phyloP scores from a whole-genome alignment of 2,888 invertebrate species.

The Phanerotoma sp. region DNA sequence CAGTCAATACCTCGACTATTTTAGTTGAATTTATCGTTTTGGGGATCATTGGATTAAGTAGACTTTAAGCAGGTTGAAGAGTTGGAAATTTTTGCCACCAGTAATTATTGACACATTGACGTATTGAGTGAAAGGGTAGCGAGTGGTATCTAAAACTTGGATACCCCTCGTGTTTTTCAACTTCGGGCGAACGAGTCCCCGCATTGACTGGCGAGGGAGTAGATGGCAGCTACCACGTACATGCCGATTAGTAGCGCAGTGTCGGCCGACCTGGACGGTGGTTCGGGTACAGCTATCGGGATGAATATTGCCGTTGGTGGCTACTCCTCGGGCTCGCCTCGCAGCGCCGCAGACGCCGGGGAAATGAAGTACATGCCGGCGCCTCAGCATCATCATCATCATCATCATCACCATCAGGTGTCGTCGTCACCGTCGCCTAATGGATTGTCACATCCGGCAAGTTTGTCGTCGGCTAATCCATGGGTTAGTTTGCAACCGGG shows the following conservation, averaged over 20 bases:
- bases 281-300: slow-evolving; percentile 67
- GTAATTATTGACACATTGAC: too few relatives aligned
- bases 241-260: slow-evolving; percentile 76
- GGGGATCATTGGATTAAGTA: too few relatives aligned
- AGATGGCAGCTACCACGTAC: slow-evolving; percentile 95
- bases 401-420: slow-evolving; percentile 71
- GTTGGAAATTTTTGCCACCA: too few relatives aligned
- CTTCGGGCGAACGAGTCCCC: slow-evolving; percentile 13
- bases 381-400: slow-evolving; percentile 82
- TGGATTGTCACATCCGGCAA: slow-evolving; percentile 62
- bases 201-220: slow-evolving; percentile 65
- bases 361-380: slow-evolving; percentile 93
- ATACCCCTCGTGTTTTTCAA: background rate
- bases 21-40: too few relatives aligned
- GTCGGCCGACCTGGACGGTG: slow-evolving; percentile 75
- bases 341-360: slow-evolving; percentile 81
- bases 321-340: slow-evolving; percentile 80
- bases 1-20: background rate
- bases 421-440: slow-evolving; percentile 70
- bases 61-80: too few relatives aligned
- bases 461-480: slow-evolving; percentile 68
- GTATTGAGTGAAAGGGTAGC: background rate
- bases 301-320: slow-evolving; percentile 71
- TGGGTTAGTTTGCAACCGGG: slow-evolving; percentile 82
- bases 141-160: background rate